These are phyloP conservation scores for Drosophila insularis DNA, from an alignment of 1,140 invertebrate species.

Conservation along the genomic window DNA sequence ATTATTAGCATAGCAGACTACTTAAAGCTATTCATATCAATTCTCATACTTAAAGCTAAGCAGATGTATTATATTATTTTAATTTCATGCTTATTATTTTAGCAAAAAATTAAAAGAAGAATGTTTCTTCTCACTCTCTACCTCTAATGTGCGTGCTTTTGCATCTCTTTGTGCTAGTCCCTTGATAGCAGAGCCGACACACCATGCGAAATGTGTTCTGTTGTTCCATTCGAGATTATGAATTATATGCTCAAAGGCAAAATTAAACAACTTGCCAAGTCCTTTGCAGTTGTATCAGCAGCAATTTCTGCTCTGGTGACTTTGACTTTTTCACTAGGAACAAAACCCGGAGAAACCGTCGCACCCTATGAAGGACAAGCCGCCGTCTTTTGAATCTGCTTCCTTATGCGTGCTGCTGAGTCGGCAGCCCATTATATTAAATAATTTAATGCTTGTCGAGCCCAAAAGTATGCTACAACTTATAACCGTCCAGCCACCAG, in stretches of 20 bases:
- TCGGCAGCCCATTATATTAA: constrained; percentile 45
- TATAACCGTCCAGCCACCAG: not conserved
- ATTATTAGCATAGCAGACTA: not conserved
- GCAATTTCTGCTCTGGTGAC: constrained; percentile 25
- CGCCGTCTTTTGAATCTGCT: constrained; percentile 27
- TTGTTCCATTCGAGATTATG: constrained; percentile 27
- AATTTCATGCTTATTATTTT: constrained; percentile 63
- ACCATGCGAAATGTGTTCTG: not conserved
- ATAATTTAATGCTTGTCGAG: constrained; percentile 57
- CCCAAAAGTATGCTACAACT: constrained; percentile 35
- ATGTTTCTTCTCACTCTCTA: not conserved
- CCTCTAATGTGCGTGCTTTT: no score
- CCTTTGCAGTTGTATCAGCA: constrained; percentile 4
- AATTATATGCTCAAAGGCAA: constrained; percentile 48
- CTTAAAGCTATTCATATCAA: not conserved
- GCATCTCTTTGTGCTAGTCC: constrained; percentile 22
- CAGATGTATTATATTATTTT: constrained; percentile 22
- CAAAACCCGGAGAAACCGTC: not conserved
- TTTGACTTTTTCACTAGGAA: constrained; percentile 35
- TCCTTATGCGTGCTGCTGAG: constrained; percentile 32
- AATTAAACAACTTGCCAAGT: constrained; percentile 37
- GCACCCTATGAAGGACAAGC: not conserved
- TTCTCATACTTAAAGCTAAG: constrained; percentile 24
- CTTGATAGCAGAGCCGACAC: not conserved
- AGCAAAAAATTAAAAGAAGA: not conserved